These are phyloP conservation scores for Adrianichthys oophorus DNA, from an alignment of 2,797 vertebrate genomes.

Conservation along the genomic window DNA sequence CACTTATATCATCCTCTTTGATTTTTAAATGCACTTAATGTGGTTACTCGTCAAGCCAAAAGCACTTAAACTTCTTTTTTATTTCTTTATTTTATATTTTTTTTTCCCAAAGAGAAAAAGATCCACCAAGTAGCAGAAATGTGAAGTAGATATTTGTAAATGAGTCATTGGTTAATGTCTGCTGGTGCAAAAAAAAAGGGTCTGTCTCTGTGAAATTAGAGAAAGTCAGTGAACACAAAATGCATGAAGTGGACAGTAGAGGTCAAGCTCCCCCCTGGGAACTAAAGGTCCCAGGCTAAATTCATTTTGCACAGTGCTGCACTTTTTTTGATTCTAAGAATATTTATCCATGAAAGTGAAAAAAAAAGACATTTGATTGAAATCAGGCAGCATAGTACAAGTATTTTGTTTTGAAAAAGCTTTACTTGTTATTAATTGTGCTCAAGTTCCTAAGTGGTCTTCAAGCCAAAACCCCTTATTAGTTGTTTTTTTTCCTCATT, in stretches of 20 bases:
- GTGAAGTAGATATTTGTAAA: slow-evolving; percentile 44
- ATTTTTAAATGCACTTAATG: slow-evolving; percentile 81
- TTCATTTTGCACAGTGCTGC: slow-evolving; percentile 99
- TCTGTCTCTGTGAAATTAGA: slow-evolving; percentile 60
- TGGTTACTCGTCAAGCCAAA: slow-evolving; percentile 77
- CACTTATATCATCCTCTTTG: slow-evolving; percentile 39
- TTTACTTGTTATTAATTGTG: slow-evolving; percentile 58
- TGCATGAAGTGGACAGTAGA: slow-evolving; percentile 81
- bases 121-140: slow-evolving; percentile 38
- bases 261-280: slow-evolving; percentile 85
- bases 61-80: slow-evolving; percentile 77
- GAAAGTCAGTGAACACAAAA: slow-evolving; percentile 65
- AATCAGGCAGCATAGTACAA: slow-evolving; percentile 44
- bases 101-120: slow-evolving; percentile 44
- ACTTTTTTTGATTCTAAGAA: slow-evolving; percentile 83
- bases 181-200: slow-evolving; percentile 46
- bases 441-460: slow-evolving; percentile 72
- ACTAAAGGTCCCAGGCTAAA: slow-evolving; percentile 94
- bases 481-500: slow-evolving; percentile 53
- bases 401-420: slow-evolving; percentile 58
- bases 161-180: slow-evolving; percentile 52
- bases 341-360: slow-evolving; percentile 79
- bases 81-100: slow-evolving; percentile 14
- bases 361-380: slow-evolving; percentile 42
- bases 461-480: slow-evolving; percentile 76